Base-by-base conservation (phyloP, 35 echinoderm and acorn worm species). In the Apostichopus japonicus region DNA sequence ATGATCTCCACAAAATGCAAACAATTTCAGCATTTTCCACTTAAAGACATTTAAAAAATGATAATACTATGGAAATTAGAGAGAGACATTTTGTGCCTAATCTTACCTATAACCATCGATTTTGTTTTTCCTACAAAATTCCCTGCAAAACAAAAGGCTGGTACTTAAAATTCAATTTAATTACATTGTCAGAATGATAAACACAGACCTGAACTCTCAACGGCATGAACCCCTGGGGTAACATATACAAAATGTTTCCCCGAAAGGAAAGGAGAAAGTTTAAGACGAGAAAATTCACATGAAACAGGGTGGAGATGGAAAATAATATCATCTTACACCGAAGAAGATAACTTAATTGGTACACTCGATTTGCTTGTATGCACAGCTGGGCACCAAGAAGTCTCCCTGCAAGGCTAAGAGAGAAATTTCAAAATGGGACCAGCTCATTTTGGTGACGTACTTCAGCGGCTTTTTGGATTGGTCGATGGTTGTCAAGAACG, bases 321-420 rank as follows among this genome's bases (percentile, higher is more conserved):
- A 67, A 67, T 67, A 11, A 67, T 67, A 67, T 67, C 63, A 67
- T 15, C 63, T 67, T 67, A 67, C 63, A 8, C 11, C 11, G 63
- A 67, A 67, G 11, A 15, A 67, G 19, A 83, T 83, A 83, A 54
- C 79, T 83, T 83, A 83, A 83, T 83, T 83, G 79, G 79, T 55
- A 54, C 17, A 83, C 79, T 53, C 24, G 54, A 83, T 83, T 83
- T 83, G 33, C 44, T 52, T 83, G 79, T 83, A 83, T 83, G 79
- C 79, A 83, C 79, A 83, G 79, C 79, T 83, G 79, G 79, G 79
- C 79, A 83, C 33, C 63, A 67, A 67, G 0, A 67, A 83, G 79
- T 54, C 79, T 54, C 33, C 79, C 79, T 13, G 33, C 17, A 56
- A 67, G 63, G 63, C 6, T 15, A 19, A 67, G 5, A 67, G 63